A percentile compares a stretch with the other conserved stretches of the same genome.
Evolutionary conservation across 1,140 invertebrate genomes (phyloP).

Genomic region (Drosophila teissieri): DNA sequence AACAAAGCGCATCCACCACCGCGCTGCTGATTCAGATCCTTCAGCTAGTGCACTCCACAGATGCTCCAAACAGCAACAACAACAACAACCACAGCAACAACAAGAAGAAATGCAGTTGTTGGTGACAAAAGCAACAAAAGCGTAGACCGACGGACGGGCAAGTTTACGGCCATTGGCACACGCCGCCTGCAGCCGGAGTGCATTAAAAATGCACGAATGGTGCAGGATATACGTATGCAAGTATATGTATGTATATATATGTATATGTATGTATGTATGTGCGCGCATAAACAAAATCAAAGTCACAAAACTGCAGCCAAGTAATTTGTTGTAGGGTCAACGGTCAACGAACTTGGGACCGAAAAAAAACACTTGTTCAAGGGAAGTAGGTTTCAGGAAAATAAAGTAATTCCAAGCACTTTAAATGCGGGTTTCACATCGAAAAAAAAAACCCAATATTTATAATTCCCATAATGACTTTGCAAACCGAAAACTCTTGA

Average conservation of each 20-base stretch:
- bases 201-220: conserved; percentile 75
- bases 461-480: no score
- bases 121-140: conserved; percentile 56
- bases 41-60: conserved; percentile 66
- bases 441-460: no score
- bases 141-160: conserved; percentile 27
- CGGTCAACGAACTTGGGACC: conserved; percentile 65
- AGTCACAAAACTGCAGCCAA: conserved; percentile 63
- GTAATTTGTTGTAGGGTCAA: conserved; percentile 61
- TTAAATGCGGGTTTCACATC: no score
- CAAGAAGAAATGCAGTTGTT: conserved; percentile 25
- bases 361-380: not conserved
- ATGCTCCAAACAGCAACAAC: conserved; percentile 29
- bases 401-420: not conserved
- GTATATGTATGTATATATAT: no score
- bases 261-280: not conserved
- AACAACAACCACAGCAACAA: not conserved
- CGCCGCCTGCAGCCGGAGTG: conserved; percentile 37
- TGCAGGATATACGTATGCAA: conserved; percentile 47
- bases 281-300: conserved; percentile 56
- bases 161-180: conserved; percentile 68
- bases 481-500: no score
- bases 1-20: conserved; percentile 45
- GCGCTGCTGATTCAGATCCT: conserved; percentile 24
- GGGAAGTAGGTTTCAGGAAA: not conserved